phyloP scores from a whole-genome alignment of 2,113 vertebrate species.

The Hippocampus comes region DNA sequence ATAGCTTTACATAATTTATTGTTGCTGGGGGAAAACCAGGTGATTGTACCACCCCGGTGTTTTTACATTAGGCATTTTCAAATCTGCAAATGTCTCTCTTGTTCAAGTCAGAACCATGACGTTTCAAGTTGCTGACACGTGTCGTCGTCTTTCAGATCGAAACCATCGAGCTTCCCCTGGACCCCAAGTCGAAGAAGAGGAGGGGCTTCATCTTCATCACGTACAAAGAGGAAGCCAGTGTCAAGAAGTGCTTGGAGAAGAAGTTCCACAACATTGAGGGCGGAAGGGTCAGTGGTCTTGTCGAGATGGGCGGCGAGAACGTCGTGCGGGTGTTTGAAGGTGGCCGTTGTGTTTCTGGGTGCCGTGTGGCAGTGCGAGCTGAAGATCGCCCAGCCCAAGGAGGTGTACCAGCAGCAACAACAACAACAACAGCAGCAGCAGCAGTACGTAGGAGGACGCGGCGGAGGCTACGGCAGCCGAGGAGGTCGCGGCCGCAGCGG shows the following conservation, averaged over 20 bases:
- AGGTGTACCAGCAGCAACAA: slow-evolving; percentile 96
- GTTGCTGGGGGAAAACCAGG: too few species aligned
- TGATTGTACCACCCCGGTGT: too few species aligned
- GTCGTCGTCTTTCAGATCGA: slow-evolving; percentile 79
- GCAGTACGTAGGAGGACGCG: slow-evolving; percentile 54
- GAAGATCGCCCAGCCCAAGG: slow-evolving; percentile 96
- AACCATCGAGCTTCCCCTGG: slow-evolving; percentile 92
- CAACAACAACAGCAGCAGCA: slow-evolving; percentile 82
- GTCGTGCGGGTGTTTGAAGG: neutral
- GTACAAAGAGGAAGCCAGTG: slow-evolving; percentile 92
- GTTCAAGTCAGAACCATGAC: neutral
- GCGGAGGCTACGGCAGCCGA: slow-evolving; percentile 66
- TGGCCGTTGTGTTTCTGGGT: neutral
- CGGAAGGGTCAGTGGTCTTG: slow-evolving; percentile 77
- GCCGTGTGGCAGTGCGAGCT: slow-evolving; percentile 84
- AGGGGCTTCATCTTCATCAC: slow-evolving; percentile 98
- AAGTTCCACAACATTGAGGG: slow-evolving; percentile 94
- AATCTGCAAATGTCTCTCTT: too few species aligned
- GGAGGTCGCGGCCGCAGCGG: slow-evolving; percentile 85
- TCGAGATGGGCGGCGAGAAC: neutral
- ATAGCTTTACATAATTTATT: too few species aligned
- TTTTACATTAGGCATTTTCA: too few species aligned
- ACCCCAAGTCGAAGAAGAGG: slow-evolving; percentile 95
- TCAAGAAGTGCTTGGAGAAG: slow-evolving; percentile 94
- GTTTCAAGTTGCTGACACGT: neutral